A percentile compares a stretch with the other conserved stretches of the same genome.
Evolutionary conservation across 2,888 invertebrate species (phyloP).

Genomic region (Melanchra persicariae): DNA sequence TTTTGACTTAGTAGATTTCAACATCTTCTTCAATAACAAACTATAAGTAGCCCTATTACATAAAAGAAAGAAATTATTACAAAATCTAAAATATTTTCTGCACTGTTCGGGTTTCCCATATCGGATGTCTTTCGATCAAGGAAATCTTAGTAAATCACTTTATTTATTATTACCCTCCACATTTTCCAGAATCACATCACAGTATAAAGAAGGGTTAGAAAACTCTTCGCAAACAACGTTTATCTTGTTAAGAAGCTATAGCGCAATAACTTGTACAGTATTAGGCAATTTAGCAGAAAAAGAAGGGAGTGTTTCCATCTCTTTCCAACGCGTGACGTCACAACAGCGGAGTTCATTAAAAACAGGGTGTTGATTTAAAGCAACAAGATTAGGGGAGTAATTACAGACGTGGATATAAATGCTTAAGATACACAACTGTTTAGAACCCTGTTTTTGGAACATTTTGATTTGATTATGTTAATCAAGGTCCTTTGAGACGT

Average conservation of each 20-base stretch:
- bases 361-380: conserved; percentile 68
- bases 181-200: conserved; percentile 13
- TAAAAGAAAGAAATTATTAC: not conserved
- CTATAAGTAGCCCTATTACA: not conserved
- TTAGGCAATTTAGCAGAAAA: conserved; percentile 40
- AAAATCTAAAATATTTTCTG: not conserved
- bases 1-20: not conserved
- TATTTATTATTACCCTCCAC: conserved; percentile 19
- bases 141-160: conserved; percentile 17
- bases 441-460: conserved; percentile 31
- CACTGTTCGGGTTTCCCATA: not conserved
- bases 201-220: conserved; percentile 26
- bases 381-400: conserved; percentile 60
- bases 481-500: conserved; percentile 6
- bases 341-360: conserved; percentile 61
- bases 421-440: conserved; percentile 41
- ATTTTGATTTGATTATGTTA: conserved; percentile 55
- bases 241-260: conserved; percentile 42
- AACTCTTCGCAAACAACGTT: conserved; percentile 15
- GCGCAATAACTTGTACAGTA: conserved; percentile 19
- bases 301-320: conserved; percentile 18
- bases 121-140: not conserved
- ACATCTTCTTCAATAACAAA: not conserved
- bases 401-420: conserved; percentile 61
- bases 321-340: conserved; percentile 38